Evolutionary conservation across 2,113 vertebrate genomes (phyloP).

Genomic region (Carassius carassius): DNA sequence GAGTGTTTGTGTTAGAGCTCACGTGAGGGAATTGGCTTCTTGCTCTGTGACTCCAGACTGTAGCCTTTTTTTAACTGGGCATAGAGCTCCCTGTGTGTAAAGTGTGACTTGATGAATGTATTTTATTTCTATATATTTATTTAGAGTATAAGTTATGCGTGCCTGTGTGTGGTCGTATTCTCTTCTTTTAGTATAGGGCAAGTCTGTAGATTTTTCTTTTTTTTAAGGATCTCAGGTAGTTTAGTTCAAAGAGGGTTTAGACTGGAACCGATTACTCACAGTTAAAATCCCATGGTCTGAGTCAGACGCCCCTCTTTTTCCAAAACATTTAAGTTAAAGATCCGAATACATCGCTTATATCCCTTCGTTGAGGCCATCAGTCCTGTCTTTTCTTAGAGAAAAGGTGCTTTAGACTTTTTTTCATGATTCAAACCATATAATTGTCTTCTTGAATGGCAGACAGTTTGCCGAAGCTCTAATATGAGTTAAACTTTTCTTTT

Average conservation of each 20-base stretch:
- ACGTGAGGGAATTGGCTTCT: conserved; percentile 29
- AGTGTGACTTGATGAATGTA: background rate
- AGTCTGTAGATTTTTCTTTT: background rate
- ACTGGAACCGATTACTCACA: background rate
- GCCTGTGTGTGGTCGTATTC: conserved; percentile 27
- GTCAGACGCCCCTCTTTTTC: background rate
- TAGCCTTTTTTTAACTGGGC: conserved; percentile 3
- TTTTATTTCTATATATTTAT: background rate
- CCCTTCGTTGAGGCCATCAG: background rate
- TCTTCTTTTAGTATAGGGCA: background rate
- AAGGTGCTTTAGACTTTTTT: background rate
- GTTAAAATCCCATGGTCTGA: conserved; percentile 14
- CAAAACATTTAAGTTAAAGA: conserved; percentile 18
- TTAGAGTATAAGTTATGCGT: background rate
- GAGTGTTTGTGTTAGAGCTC: conserved; percentile 33
- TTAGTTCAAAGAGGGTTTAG: conserved; percentile 23
- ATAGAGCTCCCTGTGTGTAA: conserved; percentile 34
- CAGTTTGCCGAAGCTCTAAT: background rate
- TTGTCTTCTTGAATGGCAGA: conserved; percentile 13
- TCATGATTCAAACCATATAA: background rate
- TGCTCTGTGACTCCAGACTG: conserved; percentile 26
- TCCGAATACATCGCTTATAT: background rate
- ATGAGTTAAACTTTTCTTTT: conserved; percentile 30
- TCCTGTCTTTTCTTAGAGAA: background rate
- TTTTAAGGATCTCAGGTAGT: conserved; percentile 12